Base-by-base conservation (phyloP, 2,888 invertebrate genomes). In the Aspidapion aeneum region DNA sequence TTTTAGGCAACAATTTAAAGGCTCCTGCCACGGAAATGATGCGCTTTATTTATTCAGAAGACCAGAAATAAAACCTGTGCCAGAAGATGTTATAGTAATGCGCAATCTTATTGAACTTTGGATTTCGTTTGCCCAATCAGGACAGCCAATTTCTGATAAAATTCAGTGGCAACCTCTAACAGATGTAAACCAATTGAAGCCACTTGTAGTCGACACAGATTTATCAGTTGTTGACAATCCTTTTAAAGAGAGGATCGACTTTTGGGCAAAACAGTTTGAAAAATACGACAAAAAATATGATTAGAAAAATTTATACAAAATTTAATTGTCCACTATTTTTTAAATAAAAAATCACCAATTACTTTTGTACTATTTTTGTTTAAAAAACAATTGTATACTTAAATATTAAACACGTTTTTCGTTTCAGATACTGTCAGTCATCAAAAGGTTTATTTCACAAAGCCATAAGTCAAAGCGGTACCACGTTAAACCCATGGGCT, bases 371-470 rank as follows among this genome's bases (percentile, higher is more conserved):
- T n/a, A n/a, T n/a, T n/a, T n/a, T n/a, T n/a, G n/a, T n/a, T n/a
- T n/a, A n/a, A n/a, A n/a, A n/a, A n/a, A n/a, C n/a, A n/a, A n/a
- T n/a, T n/a, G n/a, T n/a, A n/a, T n/a, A n/a, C n/a, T n/a, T n/a
- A n/a, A n/a, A n/a, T n/a, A n/a, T n/a, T n/a, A n/a, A n/a, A n/a
- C n/a, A n/a, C n/a, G n/a, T 35, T 35, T 35, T 18, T 18, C 18
- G 3, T 61, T 62, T 19, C 57, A 65, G 63, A 17, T 81, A 70
- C 67, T 83, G 1, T 82, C 82, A 0, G 18, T 76, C 80, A 68
- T 74, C 82, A 0, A 79, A 77, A 66, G 77, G 76, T 66, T 65
- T 72, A 1, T 69, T 71, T 50, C 68, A 70, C 50, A 71, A 68
- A 58, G 72, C 71, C 1, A 73, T 74, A 35, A 49, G 69, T 18